Percentiles rank a stretch among this genome's conserved stretches.
phyloP scores from a whole-genome alignment of 2,888 invertebrate genomes.

The Crepidodera aurea region DNA sequence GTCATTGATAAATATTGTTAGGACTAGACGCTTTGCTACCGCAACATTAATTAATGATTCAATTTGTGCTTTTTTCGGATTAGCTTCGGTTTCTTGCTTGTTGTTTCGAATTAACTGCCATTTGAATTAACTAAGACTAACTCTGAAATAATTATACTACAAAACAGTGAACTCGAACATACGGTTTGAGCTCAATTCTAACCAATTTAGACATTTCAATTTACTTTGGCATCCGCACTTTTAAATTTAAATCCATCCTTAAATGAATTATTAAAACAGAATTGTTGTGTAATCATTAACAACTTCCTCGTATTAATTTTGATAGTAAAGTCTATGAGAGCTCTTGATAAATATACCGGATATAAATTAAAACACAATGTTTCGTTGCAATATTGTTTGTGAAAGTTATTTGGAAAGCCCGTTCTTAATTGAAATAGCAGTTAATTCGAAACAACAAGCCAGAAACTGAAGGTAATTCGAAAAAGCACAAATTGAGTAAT shows the following conservation, averaged over 20 bases:
- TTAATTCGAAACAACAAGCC: constrained; percentile 24
- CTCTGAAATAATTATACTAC: constrained; percentile 1
- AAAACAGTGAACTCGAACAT: not conserved
- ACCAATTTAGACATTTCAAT: too few relatives aligned
- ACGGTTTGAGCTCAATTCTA: not conserved
- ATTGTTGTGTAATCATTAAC: too few relatives aligned
- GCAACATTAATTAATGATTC: constrained; percentile 35
- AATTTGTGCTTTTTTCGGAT: constrained; percentile 30
- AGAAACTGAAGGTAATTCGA: constrained; percentile 24
- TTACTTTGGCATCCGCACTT: too few relatives aligned
- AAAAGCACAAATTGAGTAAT: constrained; percentile 31
- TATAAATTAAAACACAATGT: too few relatives aligned
- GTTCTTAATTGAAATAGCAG: constrained; percentile 15
- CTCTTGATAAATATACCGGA: too few relatives aligned
- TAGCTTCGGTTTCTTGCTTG: constrained; percentile 21
- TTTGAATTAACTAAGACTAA: constrained; percentile 11
- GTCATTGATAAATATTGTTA: constrained; percentile 37
- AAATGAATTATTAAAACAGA: too few relatives aligned
- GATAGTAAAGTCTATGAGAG: too few relatives aligned
- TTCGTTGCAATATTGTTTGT: too few relatives aligned
- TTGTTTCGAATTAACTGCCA: constrained; percentile 22
- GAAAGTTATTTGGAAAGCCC: too few relatives aligned
- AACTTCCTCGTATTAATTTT: too few relatives aligned
- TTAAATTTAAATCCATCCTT: too few relatives aligned
- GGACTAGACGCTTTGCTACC: constrained; percentile 30